These are phyloP conservation scores for Lithobates pipiens DNA, from an alignment of 2,797 vertebrate species.

Conservation along the genomic window DNA sequence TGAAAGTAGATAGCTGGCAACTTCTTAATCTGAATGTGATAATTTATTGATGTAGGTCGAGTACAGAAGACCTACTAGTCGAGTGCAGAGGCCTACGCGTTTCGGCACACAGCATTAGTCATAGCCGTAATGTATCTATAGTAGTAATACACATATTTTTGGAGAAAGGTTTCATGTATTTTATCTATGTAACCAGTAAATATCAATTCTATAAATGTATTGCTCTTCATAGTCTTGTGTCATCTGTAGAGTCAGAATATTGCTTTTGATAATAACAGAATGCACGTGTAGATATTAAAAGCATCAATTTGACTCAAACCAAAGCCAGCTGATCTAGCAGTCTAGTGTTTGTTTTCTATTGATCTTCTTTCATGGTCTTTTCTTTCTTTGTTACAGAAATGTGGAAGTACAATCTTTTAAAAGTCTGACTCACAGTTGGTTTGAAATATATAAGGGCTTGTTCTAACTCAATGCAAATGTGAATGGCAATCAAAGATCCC, in stretches of 20 bases:
- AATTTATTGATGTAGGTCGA: no score
- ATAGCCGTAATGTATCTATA: no score
- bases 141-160: no score
- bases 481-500: slow-evolving; percentile 30
- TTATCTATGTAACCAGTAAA: no score
- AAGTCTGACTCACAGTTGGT: slow-evolving; percentile 34
- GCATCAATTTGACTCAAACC: not conserved
- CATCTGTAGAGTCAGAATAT: not conserved
- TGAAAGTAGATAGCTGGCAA: no score
- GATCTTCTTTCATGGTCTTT: slow-evolving; percentile 37
- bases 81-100: no score
- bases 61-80: no score
- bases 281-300: not conserved
- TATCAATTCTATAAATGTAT: not conserved
- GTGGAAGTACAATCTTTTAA: slow-evolving; percentile 12
- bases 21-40: no score
- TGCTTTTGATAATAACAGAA: not conserved
- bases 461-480: slow-evolving; percentile 35
- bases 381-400: slow-evolving; percentile 22
- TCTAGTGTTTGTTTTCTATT: slow-evolving; percentile 27
- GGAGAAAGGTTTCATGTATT: no score
- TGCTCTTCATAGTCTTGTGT: not conserved
- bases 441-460: slow-evolving; percentile 23
- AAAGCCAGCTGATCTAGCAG: not conserved
- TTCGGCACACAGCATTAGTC: no score